A percentile compares a stretch with the other conserved stretches of the same genome.
phyloP scores from a whole-genome alignment of 2,113 vertebrate species.

The Azemiops feae region DNA sequence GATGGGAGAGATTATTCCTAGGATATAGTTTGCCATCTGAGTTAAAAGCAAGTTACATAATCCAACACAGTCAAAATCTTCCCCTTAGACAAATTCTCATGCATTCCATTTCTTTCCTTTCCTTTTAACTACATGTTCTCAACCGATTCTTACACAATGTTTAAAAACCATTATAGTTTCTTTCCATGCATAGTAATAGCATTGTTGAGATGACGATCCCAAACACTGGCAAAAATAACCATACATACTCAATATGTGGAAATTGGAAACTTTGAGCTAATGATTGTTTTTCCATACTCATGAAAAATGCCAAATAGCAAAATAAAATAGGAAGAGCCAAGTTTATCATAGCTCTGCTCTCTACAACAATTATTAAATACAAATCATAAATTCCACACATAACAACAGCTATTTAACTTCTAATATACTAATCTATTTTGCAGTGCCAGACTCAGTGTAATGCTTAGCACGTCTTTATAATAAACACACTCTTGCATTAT shows the following conservation, averaged over 20 bases:
- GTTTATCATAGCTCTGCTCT: conserved; percentile 19
- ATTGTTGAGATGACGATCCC: not conserved
- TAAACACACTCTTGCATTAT: not conserved
- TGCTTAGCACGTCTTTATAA: not conserved
- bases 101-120: not conserved
- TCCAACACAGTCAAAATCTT: not conserved
- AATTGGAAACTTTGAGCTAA: conserved; percentile 16
- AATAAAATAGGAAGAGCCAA: conserved; percentile 12
- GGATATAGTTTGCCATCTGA: not conserved
- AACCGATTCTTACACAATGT: not conserved
- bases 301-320: not conserved
- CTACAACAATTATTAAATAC: not conserved
- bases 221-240: not conserved
- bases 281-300: not conserved
- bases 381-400: conserved; percentile 1
- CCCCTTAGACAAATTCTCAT: not conserved
- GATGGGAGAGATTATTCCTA: not conserved
- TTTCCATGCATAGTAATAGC: not conserved
- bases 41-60: not conserved
- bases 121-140: not conserved
- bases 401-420: conserved; percentile 61
- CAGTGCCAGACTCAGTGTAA: not conserved
- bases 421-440: not conserved
- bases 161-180: not conserved
- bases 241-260: rapidly evolving